Conservation (phyloP, 2,888 invertebrate species). For the Leptopilina drosophilae region DNA sequence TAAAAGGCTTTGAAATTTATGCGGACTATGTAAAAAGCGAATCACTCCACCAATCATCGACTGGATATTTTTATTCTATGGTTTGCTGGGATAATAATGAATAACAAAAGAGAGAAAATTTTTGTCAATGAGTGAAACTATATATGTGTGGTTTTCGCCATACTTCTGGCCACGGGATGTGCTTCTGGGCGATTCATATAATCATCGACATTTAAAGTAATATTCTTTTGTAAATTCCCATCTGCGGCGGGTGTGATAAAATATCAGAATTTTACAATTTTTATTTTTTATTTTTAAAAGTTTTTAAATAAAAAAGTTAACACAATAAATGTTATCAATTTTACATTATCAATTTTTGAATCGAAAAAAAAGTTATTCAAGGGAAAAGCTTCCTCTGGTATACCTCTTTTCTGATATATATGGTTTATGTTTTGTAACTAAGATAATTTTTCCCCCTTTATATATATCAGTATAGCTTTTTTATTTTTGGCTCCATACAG, state of each 20-base stretch:
- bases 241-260: constrained; percentile 41
- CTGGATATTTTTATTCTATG: constrained; percentile 38
- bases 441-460: not conserved
- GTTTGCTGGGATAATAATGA: constrained; percentile 37
- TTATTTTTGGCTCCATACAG: not conserved
- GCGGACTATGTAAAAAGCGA: not conserved
- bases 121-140: not conserved
- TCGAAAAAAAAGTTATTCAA: not conserved
- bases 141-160: constrained; percentile 41
- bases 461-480: not conserved
- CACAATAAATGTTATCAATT: too few species aligned
- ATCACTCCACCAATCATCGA: constrained; percentile 44
- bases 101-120: constrained; percentile 41
- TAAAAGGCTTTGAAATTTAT: constrained; percentile 28
- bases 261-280: constrained; percentile 15
- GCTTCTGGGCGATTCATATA: constrained; percentile 66
- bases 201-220: constrained; percentile 57
- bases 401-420: not conserved
- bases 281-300: too few species aligned
- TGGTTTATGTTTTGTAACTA: constrained; percentile 22
- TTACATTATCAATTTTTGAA: too few species aligned
- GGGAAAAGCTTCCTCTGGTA: not conserved
- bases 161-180: constrained; percentile 47
- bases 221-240: constrained; percentile 12
- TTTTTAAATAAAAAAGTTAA: too few species aligned